Evolutionary conservation across 2,888 invertebrate species (phyloP).

Genomic region (Nymphalis polychloros): DNA sequence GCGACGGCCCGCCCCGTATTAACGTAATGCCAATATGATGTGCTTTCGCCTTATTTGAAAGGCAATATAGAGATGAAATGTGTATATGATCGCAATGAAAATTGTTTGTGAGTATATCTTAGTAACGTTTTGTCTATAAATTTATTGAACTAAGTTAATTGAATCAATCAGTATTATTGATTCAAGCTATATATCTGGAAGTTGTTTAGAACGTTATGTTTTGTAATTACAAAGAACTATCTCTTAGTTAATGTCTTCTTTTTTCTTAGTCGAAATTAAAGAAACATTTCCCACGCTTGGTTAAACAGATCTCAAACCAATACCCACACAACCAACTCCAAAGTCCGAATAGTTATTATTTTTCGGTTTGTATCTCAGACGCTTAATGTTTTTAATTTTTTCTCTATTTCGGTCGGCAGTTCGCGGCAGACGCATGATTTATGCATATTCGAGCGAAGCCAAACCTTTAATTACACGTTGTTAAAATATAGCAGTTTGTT

Average conservation of each 20-base stretch:
- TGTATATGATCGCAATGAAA: neutral
- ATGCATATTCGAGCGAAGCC: constrained; percentile 80
- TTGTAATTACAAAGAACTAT: constrained; percentile 7
- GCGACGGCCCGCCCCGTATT: neutral
- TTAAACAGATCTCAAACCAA: constrained; percentile 35
- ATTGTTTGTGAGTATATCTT: neutral
- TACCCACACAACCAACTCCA: constrained; percentile 39
- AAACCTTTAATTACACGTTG: constrained; percentile 82
- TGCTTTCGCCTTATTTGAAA: neutral
- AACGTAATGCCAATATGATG: constrained; percentile 1
- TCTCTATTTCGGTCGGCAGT: constrained; percentile 81
- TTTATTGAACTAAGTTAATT: too few species aligned
- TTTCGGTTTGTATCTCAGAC: constrained; percentile 57
- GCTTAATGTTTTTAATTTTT: constrained; percentile 80
- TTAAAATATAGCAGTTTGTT: constrained; percentile 83
- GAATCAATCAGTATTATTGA: too few species aligned
- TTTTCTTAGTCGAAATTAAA: constrained; percentile 11
- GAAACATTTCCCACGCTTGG: constrained; percentile 30
- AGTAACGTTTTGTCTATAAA: too few species aligned
- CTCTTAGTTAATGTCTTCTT: constrained; percentile 19
- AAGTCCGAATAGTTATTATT: constrained; percentile 49
- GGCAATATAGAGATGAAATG: neutral
- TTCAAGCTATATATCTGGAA: neutral
- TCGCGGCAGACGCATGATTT: constrained; percentile 80
- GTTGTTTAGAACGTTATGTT: neutral